A percentile compares a stretch with the other conserved stretches of the same genome.
phyloP scores from a whole-genome alignment of 2,888 invertebrate species.

The Mythimna pallens region DNA sequence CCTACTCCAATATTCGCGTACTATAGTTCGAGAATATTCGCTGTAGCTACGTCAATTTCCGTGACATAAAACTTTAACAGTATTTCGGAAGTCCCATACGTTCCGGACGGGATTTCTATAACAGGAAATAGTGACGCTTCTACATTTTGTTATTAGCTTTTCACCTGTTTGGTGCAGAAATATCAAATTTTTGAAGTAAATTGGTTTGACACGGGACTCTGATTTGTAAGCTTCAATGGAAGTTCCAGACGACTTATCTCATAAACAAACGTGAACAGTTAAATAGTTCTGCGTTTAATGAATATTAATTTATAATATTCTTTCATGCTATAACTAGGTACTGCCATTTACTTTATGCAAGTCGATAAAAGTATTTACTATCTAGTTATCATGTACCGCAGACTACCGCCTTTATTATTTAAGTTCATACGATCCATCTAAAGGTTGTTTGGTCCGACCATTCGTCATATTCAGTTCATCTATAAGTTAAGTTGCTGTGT shows the following conservation, averaged over 20 bases:
- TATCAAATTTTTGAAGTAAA: not conserved
- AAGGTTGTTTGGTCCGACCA: no score
- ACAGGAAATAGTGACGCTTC: conserved; percentile 27
- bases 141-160: conserved; percentile 28
- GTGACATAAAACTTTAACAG: conserved; percentile 40
- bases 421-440: no score
- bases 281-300: no score
- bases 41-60: conserved; percentile 33
- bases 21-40: conserved; percentile 10
- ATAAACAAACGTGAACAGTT: no score
- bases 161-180: not conserved
- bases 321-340: no score
- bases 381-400: no score
- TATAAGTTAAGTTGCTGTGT: no score
- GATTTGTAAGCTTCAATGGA: not conserved
- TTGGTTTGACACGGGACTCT: not conserved
- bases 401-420: no score
- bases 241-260: not conserved
- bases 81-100: conserved; percentile 30
- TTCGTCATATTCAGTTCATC: no score
- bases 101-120: conserved; percentile 14
- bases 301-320: no score
- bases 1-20: not conserved
- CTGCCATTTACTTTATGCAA: no score
- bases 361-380: no score